These are phyloP conservation scores for Dasysyrphus tricinctus DNA, from an alignment of 2,888 invertebrate genomes.

Conservation along the genomic window DNA sequence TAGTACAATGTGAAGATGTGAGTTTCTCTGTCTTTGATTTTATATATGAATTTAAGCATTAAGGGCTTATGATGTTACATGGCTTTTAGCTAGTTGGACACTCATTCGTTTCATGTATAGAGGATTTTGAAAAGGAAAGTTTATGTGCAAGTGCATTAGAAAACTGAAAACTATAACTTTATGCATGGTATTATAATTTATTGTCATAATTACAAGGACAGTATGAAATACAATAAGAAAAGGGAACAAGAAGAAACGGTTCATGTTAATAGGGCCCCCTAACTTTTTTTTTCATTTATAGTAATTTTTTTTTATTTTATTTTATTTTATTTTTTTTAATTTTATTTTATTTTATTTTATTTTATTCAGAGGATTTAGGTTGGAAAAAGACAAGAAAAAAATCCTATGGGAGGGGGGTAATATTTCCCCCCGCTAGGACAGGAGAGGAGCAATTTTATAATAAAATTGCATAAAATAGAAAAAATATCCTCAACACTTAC, in stretches of 20 bases:
- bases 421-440: no score
- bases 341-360: no score
- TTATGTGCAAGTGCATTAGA: background rate
- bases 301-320: no score
- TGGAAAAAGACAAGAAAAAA: no score
- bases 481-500: no score
- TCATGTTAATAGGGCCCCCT: no score
- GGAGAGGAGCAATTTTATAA: no score
- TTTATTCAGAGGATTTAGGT: no score
- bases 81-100: constrained; percentile 22
- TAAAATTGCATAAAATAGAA: no score
- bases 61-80: constrained; percentile 17
- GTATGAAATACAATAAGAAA: background rate
- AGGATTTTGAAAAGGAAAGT: constrained; percentile 18
- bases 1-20: constrained; percentile 39
- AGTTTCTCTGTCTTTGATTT: constrained; percentile 26
- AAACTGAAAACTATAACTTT: background rate
- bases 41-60: constrained; percentile 20
- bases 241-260: background rate
- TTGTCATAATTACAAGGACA: background rate
- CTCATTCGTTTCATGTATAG: background rate
- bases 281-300: no score
- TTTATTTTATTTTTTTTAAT: no score
- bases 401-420: no score
- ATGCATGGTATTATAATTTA: background rate